A percentile compares a stretch with the other conserved stretches of the same genome.
Evolutionary conservation across 2,113 vertebrate species (phyloP).

Genomic region (Sclerurus mexicanus): DNA sequence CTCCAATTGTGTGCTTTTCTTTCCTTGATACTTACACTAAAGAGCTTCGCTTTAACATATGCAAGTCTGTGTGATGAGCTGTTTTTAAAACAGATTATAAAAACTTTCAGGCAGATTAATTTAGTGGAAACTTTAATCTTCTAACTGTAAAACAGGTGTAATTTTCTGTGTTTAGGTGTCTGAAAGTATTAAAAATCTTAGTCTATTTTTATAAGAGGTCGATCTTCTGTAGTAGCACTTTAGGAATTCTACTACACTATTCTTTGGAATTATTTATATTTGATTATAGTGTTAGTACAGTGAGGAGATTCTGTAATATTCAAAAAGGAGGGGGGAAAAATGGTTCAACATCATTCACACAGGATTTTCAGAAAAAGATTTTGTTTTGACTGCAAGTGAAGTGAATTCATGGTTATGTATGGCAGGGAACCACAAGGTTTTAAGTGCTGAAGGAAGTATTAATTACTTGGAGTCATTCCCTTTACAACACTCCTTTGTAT

Average conservation of each 20-base stretch:
- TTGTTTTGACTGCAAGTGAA: background rate
- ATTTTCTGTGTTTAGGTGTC: background rate
- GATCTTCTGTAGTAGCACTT: background rate
- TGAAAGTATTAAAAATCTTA: background rate
- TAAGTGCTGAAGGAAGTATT: background rate
- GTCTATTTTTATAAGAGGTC: background rate
- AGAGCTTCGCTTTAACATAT: background rate
- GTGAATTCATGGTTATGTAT: background rate
- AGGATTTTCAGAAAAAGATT: background rate
- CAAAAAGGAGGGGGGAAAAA: background rate
- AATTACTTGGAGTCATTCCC: background rate
- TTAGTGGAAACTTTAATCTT: background rate
- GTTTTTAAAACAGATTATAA: background rate
- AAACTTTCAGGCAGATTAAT: background rate
- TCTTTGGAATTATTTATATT: background rate
- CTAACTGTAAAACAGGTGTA: background rate
- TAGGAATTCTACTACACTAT: background rate
- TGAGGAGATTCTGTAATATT: background rate
- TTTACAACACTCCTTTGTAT: conserved; percentile 36
- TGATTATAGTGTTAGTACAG: background rate
- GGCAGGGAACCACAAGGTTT: background rate
- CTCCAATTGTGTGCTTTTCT: background rate
- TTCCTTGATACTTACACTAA: background rate
- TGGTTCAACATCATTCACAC: background rate
- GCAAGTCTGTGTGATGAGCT: background rate